Percentiles rank a stretch among this genome's conserved stretches.
Conservation (phyloP, 2,888 invertebrate species). For the Agonopterix arenella region DNA sequence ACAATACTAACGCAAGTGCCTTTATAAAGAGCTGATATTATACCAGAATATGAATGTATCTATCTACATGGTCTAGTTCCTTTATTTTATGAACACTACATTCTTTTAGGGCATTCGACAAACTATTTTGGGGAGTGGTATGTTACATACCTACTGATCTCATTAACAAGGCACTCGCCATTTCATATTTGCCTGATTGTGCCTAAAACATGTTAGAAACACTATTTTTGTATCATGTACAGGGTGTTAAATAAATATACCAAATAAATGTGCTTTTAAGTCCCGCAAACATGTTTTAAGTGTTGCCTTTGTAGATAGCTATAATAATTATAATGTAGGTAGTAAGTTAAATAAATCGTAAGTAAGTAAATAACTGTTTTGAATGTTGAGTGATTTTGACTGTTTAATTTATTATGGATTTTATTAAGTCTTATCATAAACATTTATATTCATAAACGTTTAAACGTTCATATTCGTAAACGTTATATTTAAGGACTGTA, state of each 20-base stretch:
- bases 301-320: slow-evolving; percentile 63
- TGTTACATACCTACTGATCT: slow-evolving; percentile 56
- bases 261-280: slow-evolving; percentile 73
- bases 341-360: not conserved
- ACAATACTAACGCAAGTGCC: slow-evolving; percentile 24
- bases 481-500: too few species aligned
- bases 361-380: not conserved
- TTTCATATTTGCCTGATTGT: slow-evolving; percentile 57
- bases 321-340: not conserved
- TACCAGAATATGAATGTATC: slow-evolving; percentile 10
- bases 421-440: slow-evolving; percentile 23
- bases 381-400: slow-evolving; percentile 25
- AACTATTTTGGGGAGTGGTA: slow-evolving; percentile 2
- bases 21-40: slow-evolving; percentile 32
- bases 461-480: slow-evolving; percentile 8
- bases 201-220: slow-evolving; percentile 53
- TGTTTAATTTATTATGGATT: slow-evolving; percentile 47
- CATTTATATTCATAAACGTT: slow-evolving; percentile 3
- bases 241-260: slow-evolving; percentile 70
- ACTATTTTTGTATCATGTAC: slow-evolving; percentile 73
- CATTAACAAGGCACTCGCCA: slow-evolving; percentile 50
- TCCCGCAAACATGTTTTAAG: slow-evolving; percentile 49
- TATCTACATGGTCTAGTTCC: not conserved
- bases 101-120: slow-evolving; percentile 1
- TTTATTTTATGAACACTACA: not conserved